phyloP scores from a whole-genome alignment of 2,113 vertebrate genomes.

The Zapus hudsonius region DNA sequence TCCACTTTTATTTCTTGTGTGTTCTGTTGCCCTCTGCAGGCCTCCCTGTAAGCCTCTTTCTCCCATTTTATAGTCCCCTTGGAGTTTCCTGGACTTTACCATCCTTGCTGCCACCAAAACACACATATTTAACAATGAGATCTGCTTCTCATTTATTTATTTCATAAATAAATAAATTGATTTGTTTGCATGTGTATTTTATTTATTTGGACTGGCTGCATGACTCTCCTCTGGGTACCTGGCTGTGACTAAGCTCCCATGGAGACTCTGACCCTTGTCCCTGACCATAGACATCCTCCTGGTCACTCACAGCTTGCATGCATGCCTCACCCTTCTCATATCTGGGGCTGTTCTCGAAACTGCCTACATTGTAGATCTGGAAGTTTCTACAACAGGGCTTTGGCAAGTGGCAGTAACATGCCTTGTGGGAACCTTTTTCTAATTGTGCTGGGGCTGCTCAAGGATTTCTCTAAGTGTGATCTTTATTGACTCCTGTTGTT shows the following conservation, averaged over 20 bases:
- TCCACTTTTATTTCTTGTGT: too few relatives aligned
- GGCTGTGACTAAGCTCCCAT: neutral
- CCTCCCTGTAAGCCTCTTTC: too few relatives aligned
- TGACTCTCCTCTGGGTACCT: rapidly evolving
- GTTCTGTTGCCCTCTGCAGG: too few relatives aligned
- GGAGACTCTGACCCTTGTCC: neutral
- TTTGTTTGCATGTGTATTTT: too few relatives aligned
- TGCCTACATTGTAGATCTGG: too few relatives aligned
- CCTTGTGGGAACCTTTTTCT: neutral
- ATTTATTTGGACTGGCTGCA: rapidly evolving
- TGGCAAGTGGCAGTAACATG: neutral
- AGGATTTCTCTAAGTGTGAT: neutral
- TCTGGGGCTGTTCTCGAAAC: neutral
- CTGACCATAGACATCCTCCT: rapidly evolving
- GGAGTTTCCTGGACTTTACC: too few relatives aligned
- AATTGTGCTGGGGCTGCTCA: neutral
- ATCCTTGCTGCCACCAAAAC: too few relatives aligned
- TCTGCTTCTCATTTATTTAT: too few relatives aligned
- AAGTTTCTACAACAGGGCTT: neutral
- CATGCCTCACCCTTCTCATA: neutral
- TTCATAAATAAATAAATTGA: too few relatives aligned
- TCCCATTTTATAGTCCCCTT: too few relatives aligned
- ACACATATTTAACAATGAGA: too few relatives aligned
- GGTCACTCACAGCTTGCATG: too few relatives aligned
- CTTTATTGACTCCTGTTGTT: neutral